Percentiles rank a stretch among this genome's conserved stretches.
These are phyloP conservation scores for Coptodon bakossiorum DNA, from an alignment of 2,113 vertebrate species.

Conservation along the genomic window DNA sequence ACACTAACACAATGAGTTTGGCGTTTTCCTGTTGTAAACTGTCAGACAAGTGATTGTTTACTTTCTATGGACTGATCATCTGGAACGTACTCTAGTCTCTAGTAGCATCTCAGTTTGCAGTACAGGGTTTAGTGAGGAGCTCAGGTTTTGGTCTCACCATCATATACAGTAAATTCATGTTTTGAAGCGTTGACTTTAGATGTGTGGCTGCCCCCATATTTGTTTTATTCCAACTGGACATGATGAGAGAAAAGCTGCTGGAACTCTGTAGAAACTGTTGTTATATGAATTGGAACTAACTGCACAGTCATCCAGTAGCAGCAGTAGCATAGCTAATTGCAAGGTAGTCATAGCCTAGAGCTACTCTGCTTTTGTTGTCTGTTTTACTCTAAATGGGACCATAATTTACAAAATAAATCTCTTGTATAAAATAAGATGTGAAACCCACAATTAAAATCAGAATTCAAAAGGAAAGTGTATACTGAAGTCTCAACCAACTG, in stretches of 20 bases:
- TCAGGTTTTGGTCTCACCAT: not conserved
- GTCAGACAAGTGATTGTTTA: not conserved
- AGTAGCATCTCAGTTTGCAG: not conserved
- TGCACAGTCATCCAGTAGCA: not conserved
- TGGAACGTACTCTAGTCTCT: not conserved
- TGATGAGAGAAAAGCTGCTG: not conserved
- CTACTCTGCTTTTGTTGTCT: not conserved
- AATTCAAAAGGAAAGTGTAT: not conserved
- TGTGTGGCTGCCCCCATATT: not conserved
- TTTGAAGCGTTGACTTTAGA: not conserved
- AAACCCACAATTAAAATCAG: not conserved
- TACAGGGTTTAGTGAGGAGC: not conserved
- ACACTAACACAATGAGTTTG: not conserved
- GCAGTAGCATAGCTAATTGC: not conserved
- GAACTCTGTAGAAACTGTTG: not conserved
- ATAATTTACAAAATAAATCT: not conserved
- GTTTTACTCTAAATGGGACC: not conserved
- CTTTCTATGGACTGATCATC: not conserved
- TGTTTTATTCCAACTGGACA: not conserved
- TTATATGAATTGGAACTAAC: not conserved
- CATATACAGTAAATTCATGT: not conserved
- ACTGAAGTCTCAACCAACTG: not conserved
- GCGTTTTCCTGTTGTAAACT: not conserved
- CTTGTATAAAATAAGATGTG: not conserved
- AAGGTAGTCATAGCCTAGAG: not conserved